Conservation (phyloP, 2,888 invertebrate species). For the Margaritifera margaritifera region DNA sequence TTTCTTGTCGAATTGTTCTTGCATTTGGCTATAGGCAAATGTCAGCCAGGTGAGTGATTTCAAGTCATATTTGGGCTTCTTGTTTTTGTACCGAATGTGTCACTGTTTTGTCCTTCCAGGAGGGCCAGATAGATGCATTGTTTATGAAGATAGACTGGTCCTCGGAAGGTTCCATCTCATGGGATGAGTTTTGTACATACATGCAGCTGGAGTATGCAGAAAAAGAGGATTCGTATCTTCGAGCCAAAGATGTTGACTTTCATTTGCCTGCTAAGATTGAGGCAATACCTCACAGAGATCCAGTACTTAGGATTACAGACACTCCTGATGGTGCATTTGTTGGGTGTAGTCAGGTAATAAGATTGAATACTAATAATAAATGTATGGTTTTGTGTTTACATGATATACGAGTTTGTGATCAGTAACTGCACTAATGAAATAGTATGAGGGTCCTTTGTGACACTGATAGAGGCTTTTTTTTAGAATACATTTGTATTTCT, state of each 20-base stretch:
- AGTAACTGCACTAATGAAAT: background rate
- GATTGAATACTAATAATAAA: background rate
- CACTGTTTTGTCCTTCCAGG: constrained; percentile 43
- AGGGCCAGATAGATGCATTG: constrained; percentile 69
- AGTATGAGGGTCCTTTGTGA: background rate
- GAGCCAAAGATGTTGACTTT: constrained; percentile 69
- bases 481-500: too few species aligned
- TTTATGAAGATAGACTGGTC: constrained; percentile 74
- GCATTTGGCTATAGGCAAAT: too few species aligned
- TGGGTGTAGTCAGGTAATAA: constrained; percentile 66
- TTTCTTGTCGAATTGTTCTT: too few species aligned
- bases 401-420: background rate
- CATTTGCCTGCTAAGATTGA: constrained; percentile 70
- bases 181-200: constrained; percentile 74
- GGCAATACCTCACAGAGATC: constrained; percentile 69
- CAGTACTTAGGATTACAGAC: constrained; percentile 67
- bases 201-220: constrained; percentile 73
- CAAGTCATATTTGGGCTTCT: too few species aligned
- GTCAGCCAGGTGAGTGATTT: too few species aligned
- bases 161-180: constrained; percentile 70
- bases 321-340: constrained; percentile 70
- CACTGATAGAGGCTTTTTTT: too few species aligned
- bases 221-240: constrained; percentile 71
- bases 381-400: background rate
- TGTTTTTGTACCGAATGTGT: too few species aligned